Evolutionary conservation across 2,888 invertebrate species (phyloP), one percentile per base, ranked within the genome.

Genomic region (Acleris emargana): DNA sequence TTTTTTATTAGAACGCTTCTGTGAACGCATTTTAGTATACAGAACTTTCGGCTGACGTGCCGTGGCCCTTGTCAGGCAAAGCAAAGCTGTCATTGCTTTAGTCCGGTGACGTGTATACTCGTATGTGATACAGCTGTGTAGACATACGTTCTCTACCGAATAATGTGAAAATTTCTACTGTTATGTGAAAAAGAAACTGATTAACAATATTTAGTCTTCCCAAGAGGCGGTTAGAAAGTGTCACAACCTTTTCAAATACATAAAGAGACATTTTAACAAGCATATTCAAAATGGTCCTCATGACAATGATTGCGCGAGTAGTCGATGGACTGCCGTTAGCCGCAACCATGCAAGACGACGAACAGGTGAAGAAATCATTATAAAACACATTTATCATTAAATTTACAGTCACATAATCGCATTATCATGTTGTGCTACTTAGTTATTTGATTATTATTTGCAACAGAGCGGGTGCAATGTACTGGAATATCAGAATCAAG

Each of bases 401-500:
- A 9, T 58, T 20, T 22, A 47, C 38, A 32, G 32, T 38, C 59
- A 57, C 11, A 59, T 13, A 38, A 52, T 59, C 61, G 61, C 20
- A 51, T 62, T 67, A 42, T 62, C 61, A 58, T 53, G 61, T 64
- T 64, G 20, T 55, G 51, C 51, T 49, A 62, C 47, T 64, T 67
- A 54, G 58, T 61, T 62, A 58, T 62, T 57, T 64, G 7, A 42
- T 53, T 58, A 58, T 87, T 89, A 88, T 88, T 89, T 84, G 76
- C 83, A 81, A 77, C 93, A 99, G 99, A 95, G 96, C 72, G 99
- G 99, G 67, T 96, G 97, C 87, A 98, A 96, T 92, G 95, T 99
- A 83, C 93, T 99, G 89, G 99, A 99, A 86, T 99, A 99, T 89
- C 99, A 99, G 89, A 99, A 98, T 89, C 99, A 99, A 93, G 99